Base-by-base conservation (phyloP, 2,113 vertebrate genomes). In the Catharus bicknelli region DNA sequence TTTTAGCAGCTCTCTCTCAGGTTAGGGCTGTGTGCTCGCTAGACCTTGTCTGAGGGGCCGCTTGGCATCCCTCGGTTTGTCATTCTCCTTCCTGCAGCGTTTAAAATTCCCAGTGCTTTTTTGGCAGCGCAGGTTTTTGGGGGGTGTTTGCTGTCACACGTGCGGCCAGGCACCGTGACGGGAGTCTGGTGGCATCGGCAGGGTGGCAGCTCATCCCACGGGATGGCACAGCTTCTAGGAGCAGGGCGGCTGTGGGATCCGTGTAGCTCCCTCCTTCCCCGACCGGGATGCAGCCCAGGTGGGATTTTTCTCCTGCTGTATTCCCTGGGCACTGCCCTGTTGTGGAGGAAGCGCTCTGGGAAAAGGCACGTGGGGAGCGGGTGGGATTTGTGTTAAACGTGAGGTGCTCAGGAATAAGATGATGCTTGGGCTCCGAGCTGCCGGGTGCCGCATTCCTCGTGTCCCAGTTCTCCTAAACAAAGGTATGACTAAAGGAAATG, bases 391-490 rank as follows among this genome's bases (percentile, higher is more conserved):
- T 8, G 47, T 48, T 47, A 9, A 64, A 43, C 1, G 29, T 19
- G 34, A 16, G 1, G 0, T 11, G 20, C 55, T 67, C 12, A 2
- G 83, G 54, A 43, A 20, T n/a, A 34, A 42, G 82, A 9, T 10
- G 34, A 57, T 43, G 55, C 27, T 66, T n/a, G 2, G 1, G 55
- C 38, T 77, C 53, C 0, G 34, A 72, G 68, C 89, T 86, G 72
- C 63, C 10, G 4, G 61, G n/a, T 55, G 85, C 77, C 26, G 77
- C 30, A 5, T 57, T 79, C 59, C 72, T 79, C 1, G 1, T 83
- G 93, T 93, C 90, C 93, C 67, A 51, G 75, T 93, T 95, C 86
- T 59, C 51, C 58, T 4, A 69, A 95, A 94, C 91, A 95, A 96
- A 96, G 94, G 81, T 95, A 86, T 86, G 91, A 92, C 77, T 94